Evolutionary conservation across 2,797 vertebrate genomes (phyloP).

Genomic region (Lepidocolaptes lacrymiger): DNA sequence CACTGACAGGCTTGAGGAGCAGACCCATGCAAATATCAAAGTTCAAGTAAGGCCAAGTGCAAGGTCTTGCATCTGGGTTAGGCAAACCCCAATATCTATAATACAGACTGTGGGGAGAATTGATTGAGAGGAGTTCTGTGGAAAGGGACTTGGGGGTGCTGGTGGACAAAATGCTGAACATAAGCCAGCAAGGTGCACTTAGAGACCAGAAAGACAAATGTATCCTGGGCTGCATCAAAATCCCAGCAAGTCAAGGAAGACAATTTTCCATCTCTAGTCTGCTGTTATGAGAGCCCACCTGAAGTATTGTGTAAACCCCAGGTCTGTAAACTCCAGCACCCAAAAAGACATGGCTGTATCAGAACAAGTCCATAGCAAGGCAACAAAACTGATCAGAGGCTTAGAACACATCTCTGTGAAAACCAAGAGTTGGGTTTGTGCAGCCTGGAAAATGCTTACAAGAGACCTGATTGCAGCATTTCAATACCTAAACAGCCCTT

Average conservation of each 20-base stretch:
- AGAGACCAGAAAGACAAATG: neutral
- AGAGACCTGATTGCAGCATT: neutral
- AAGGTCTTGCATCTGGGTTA: neutral
- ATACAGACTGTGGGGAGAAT: neutral
- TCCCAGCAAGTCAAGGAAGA: rapidly evolving
- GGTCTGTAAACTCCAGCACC: neutral
- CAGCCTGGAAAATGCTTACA: neutral
- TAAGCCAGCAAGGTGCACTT: rapidly evolving
- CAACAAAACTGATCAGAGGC: neutral
- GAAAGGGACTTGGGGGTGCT: neutral
- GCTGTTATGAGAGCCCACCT: neutral
- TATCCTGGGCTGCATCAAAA: neutral
- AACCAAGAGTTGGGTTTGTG: neutral
- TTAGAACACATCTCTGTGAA: neutral
- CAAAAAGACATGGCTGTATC: neutral
- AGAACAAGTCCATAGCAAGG: neutral
- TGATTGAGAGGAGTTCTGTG: neutral
- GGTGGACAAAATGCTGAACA: neutral
- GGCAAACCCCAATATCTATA: neutral
- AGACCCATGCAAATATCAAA: neutral
- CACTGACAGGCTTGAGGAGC: rapidly evolving
- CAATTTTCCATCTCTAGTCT: neutral
- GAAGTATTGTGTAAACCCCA: neutral
- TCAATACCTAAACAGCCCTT: rapidly evolving
- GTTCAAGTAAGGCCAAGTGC: neutral